Base-by-base conservation (phyloP, 2,113 vertebrate genomes). In the Shinisaurus crocodilurus region DNA sequence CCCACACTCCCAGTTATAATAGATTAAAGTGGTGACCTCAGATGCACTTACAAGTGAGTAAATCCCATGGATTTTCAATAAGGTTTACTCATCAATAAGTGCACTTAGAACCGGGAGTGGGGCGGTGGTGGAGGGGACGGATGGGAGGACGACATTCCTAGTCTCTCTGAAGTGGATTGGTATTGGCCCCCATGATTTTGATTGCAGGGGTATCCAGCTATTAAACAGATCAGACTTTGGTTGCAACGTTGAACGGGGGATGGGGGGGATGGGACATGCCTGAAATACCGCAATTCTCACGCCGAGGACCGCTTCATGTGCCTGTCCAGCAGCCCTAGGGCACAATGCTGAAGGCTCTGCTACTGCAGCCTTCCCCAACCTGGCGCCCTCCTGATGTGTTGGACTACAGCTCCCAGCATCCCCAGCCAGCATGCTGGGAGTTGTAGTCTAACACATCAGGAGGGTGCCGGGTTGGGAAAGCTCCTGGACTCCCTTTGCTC, bases 1-100 rank as follows among this genome's bases (percentile, higher is more conserved):
- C 60, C 60, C 82, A 90, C 57, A 18, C 88, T 67, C 82, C 57
- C 16, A 2, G 34, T 89, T 67, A 37, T 77, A 77, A 85, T 50
- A 76, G 88, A 50, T 89, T 76, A 77, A 76, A 54, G 54, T 3
- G 69, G 37, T 67, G 88, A 67, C 72, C 82, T 85, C 57, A 67
- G 6, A 85, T 67, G 60, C 43, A 10, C 45, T 81, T 50, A 81
- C 76, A 50, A 88, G 87, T 69, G 87, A 88, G 63, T 48, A 88
- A 88, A 88, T 85, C 88, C 88, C 82, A 48, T 10, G 72, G 82
- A 89, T 85, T 89, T 85, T 85, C 72, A 85, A 89, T 89, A 18
- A 65, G 74, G 77, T 85, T 67, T n/a, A 77, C 82, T 89, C 72
- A 67, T 85, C 82, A 84, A 50, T 90, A 77, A 77, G 23, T 48